These are phyloP conservation scores for Porphyrio hochstetteri DNA, from an alignment of 2,113 vertebrate genomes.

Conservation along the genomic window DNA sequence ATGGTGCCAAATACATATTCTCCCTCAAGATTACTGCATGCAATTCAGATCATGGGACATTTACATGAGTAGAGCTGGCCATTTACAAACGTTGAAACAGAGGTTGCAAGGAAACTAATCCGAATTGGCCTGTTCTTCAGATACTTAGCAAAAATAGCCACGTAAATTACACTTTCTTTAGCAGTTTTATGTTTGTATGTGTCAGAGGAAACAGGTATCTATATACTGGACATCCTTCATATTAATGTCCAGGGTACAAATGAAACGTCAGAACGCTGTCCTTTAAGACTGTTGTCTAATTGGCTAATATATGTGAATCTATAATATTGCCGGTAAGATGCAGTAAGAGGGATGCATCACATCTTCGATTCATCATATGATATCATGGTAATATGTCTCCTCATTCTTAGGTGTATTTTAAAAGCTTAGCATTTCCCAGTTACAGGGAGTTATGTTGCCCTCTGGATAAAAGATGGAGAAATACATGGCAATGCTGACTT, in stretches of 20 bases:
- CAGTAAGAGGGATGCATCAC: background rate
- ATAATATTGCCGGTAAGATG: background rate
- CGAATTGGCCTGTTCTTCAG: background rate
- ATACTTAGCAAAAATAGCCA: background rate
- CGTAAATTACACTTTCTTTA: background rate
- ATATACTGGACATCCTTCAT: background rate
- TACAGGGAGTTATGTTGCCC: slow-evolving; percentile 58
- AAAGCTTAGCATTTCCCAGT: slow-evolving; percentile 15
- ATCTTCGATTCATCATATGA: background rate
- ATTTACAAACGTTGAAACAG: background rate
- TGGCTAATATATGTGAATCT: background rate
- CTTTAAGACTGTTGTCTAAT: background rate
- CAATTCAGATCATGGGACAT: background rate
- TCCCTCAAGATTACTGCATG: background rate
- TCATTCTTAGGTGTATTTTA: slow-evolving; percentile 3
- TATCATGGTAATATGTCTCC: background rate
- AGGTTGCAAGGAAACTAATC: background rate
- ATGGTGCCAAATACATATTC: background rate
- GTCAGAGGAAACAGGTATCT: background rate
- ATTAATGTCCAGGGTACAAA: background rate
- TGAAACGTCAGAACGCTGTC: background rate
- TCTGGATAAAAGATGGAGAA: slow-evolving; percentile 61
- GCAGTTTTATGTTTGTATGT: slow-evolving; percentile 2
- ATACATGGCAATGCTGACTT: slow-evolving; percentile 32
- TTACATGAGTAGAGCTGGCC: background rate